Conservation (phyloP, 2,888 invertebrate genomes). For the Lycophotia porphyrea region DNA sequence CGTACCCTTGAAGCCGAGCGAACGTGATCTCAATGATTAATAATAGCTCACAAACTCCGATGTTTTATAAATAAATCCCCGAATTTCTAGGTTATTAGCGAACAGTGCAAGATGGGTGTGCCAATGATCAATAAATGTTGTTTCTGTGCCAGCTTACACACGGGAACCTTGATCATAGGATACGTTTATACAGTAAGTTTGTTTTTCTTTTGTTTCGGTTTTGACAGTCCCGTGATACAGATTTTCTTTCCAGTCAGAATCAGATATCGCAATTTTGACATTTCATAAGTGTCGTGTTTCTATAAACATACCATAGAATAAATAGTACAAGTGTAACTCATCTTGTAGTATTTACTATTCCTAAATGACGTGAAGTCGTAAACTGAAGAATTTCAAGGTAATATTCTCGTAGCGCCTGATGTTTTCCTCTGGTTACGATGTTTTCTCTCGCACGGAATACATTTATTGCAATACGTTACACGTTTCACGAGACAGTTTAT, state of each 20-base stretch:
- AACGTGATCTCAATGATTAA: slow-evolving; percentile 57
- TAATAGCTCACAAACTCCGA: slow-evolving; percentile 38
- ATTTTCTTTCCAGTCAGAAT: slow-evolving; percentile 27
- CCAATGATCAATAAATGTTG: slow-evolving; percentile 85
- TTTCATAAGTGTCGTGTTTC: neutral
- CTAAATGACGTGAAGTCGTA: slow-evolving; percentile 33
- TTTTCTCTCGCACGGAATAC: neutral
- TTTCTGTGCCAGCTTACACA: slow-evolving; percentile 80
- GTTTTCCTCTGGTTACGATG: slow-evolving; percentile 44
- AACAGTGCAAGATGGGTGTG: slow-evolving; percentile 79
- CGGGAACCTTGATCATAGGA: slow-evolving; percentile 84
- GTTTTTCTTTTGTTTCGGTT: slow-evolving; percentile 51
- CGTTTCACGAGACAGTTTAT: neutral
- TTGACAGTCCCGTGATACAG: slow-evolving; percentile 18
- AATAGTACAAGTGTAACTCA: neutral
- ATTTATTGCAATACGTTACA: slow-evolving; percentile 22
- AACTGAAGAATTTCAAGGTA: slow-evolving; percentile 48
- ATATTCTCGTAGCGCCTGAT: slow-evolving; percentile 47
- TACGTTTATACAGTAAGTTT: slow-evolving; percentile 83
- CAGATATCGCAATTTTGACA: neutral
- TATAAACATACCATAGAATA: neutral
- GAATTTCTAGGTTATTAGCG: slow-evolving; percentile 42
- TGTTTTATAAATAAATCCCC: slow-evolving; percentile 59
- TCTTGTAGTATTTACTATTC: slow-evolving; percentile 34
- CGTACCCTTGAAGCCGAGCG: slow-evolving; percentile 38